Evolutionary conservation across 1,140 invertebrate genomes (phyloP), one percentile per base, ranked within the genome.

Genomic region (Aphaenogaster rudis): DNA sequence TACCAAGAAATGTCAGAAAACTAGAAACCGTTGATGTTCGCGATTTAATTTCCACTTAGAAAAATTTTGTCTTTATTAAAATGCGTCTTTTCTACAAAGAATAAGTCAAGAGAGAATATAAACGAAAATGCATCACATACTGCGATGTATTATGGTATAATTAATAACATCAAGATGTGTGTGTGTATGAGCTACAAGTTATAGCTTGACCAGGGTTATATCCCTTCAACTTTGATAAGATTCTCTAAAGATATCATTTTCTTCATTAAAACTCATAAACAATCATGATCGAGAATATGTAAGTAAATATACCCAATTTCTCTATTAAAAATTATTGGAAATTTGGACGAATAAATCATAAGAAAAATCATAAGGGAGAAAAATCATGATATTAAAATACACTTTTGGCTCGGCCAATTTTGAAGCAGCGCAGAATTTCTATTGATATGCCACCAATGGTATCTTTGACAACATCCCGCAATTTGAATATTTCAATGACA

Each of bases 401-500:
- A 11, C 2, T 52, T 42, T 69, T 69, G 7, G 4, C 4, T n/a
- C 11, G 5, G 3, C 0, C n/a, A 67, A 33, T 81, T 81, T 71
- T 52, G 3, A 66, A n/a, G 2, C 5, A 66, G 17, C 33, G 17
- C 11, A n/a, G 17, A 66, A 50, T 66, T 67, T 1, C 36, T 15
- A 80, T 80, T 80, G 13, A 42, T 52, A 67, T 39, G 7, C 28
- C 13, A 69, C 36, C 15, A 66, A 64, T 79, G n/a, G 7, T 67
- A 59, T 45, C 42, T 67, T 7, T 6, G 13, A 42, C 6, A 54
- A 28, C 42, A 15, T 13, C 17, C 7, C 13, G 13, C 13, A 48
- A 66, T 50, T 66, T 80, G 61, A 50, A 80, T 80, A 42, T 80
- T 67, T 67, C 33, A 67, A 17, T 67, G 63, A 39, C 17, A 67